Conservation (phyloP, 2,797 vertebrate genomes). For the Malurus splendens region DNA sequence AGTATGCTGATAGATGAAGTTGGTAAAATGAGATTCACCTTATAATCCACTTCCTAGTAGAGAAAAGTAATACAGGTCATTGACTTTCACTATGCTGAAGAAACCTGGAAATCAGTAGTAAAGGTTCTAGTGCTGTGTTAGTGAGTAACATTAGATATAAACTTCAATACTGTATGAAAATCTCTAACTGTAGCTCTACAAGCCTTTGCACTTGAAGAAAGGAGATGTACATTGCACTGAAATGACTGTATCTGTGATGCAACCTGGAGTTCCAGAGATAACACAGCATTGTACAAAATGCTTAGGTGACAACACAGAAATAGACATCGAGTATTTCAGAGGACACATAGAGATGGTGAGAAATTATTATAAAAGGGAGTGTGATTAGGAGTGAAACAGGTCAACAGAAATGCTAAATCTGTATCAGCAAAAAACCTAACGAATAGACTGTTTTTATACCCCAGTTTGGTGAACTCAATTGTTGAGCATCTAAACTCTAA, state of each 20-base stretch:
- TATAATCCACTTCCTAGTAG: not conserved
- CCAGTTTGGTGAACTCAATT: not conserved
- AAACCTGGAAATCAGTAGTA: not conserved
- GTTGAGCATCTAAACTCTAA: not conserved
- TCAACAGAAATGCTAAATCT: not conserved
- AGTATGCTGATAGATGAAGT: not conserved
- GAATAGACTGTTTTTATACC: not conserved
- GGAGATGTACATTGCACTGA: not conserved
- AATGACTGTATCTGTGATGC: not conserved
- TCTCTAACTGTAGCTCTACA: not conserved
- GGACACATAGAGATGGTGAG: not conserved
- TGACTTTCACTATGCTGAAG: not conserved
- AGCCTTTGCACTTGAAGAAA: not conserved
- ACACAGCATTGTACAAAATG: not conserved
- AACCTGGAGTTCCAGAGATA: rapidly evolving
- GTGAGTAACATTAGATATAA: not conserved
- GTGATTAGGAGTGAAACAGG: not conserved
- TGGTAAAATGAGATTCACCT: not conserved
- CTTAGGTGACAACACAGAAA: not conserved
- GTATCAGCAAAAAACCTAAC: not conserved
- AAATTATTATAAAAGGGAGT: not conserved
- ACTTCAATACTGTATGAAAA: not conserved
- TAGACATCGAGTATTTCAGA: not conserved
- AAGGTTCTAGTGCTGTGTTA: not conserved
- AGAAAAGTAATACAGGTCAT: not conserved